Evolutionary conservation across 1,140 invertebrate genomes (phyloP).

Genomic region (Penaeus chinensis): DNA sequence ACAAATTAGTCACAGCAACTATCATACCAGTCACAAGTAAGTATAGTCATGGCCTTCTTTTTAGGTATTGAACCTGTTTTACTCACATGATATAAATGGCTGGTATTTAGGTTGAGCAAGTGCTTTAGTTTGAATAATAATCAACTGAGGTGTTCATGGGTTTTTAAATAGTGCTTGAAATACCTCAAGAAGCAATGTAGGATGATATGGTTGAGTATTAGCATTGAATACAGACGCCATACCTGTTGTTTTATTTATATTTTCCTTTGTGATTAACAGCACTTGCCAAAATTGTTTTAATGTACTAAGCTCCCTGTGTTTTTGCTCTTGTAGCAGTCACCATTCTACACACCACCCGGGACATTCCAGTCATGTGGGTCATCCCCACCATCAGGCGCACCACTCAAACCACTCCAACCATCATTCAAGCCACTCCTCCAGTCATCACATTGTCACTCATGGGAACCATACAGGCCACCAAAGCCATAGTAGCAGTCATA

Average conservation of each 20-base stretch:
- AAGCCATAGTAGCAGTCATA: constrained; percentile 19
- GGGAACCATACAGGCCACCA: constrained; percentile 24
- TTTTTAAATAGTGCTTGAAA: too few relatives aligned
- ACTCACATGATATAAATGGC: too few relatives aligned
- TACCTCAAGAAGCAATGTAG: too few relatives aligned
- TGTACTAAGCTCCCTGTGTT: background rate
- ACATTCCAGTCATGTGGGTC: constrained; percentile 42
- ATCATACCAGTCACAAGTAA: constrained; percentile 54
- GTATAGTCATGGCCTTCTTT: background rate
- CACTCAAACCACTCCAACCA: constrained; percentile 34
- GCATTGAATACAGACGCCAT: background rate
- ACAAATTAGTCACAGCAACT: constrained; percentile 43
- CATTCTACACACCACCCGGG: constrained; percentile 45
- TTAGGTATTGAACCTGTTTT: background rate
- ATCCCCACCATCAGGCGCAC: constrained; percentile 44
- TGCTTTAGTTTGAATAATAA: background rate
- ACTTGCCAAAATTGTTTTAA: background rate
- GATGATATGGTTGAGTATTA: too few relatives aligned
- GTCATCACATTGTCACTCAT: constrained; percentile 41
- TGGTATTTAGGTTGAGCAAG: background rate
- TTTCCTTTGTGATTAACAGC: constrained; percentile 6
- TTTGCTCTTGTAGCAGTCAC: constrained; percentile 26
- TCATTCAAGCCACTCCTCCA: constrained; percentile 49
- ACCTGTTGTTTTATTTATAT: background rate
- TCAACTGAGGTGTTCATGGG: too few relatives aligned